These are phyloP conservation scores for Schizotus pectinicornis DNA, from an alignment of 2,888 invertebrate species.

Conservation along the genomic window DNA sequence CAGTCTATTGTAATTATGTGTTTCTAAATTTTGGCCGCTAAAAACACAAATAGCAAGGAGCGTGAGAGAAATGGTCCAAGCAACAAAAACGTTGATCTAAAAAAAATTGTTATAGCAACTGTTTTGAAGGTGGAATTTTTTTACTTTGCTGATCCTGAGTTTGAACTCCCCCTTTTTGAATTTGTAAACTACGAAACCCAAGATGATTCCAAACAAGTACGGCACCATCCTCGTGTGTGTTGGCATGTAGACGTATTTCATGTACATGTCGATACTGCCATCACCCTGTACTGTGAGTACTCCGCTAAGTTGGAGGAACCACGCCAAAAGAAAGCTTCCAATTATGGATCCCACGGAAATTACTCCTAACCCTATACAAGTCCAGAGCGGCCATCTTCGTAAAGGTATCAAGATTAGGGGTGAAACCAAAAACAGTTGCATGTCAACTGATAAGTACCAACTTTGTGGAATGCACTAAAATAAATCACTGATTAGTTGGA, in stretches of 20 bases:
- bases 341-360: slow-evolving; percentile 2
- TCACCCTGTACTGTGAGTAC: slow-evolving; percentile 9
- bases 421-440: slow-evolving; percentile 22
- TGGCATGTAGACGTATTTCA: slow-evolving; percentile 21
- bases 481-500: not conserved
- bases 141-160: slow-evolving; percentile 4
- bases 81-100: not conserved
- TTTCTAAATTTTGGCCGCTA: slow-evolving; percentile 9
- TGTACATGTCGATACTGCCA: slow-evolving; percentile 10
- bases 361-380: not conserved
- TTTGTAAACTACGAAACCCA: slow-evolving; percentile 10
- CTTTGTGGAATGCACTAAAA: slow-evolving; percentile 24
- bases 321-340: slow-evolving; percentile 6
- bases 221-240: slow-evolving; percentile 20
- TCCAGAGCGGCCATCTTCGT: slow-evolving; percentile 10
- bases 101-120: slow-evolving; percentile 4
- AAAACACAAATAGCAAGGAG: slow-evolving; percentile 10
- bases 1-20: slow-evolving; percentile 1
- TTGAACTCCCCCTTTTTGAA: not conserved
- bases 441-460: slow-evolving; percentile 24
- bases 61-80: slow-evolving; percentile 2
- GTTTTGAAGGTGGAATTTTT: not conserved
- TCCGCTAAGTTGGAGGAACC: slow-evolving; percentile 14
- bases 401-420: slow-evolving; percentile 12
- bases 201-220: slow-evolving; percentile 18